Base-by-base conservation (phyloP, 2,888 invertebrate genomes). In the Diaprepes abbreviatus region DNA sequence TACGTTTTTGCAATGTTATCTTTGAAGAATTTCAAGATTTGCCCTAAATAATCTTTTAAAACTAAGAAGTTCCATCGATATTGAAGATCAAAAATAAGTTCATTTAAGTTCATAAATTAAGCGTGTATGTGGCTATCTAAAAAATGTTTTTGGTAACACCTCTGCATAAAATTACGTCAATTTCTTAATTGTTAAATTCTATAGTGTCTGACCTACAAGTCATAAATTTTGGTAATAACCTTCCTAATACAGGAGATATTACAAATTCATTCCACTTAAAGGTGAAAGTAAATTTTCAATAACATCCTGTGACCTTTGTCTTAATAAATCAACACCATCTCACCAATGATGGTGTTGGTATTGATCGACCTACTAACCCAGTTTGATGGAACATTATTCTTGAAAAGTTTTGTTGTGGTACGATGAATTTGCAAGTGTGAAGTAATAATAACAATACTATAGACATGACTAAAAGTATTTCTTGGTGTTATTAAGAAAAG, bases 261-360 rank as follows among this genome's bases (percentile, higher is more conserved):
- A 16, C 28, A 28, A 31, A 50, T 28, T 14, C 28, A 24, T 1
- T 58, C 24, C 43, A 43, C 9, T 17, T 40, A 38, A 14, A 36
- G 40, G 58, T 43, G 58, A 58, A 58, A 58, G 58, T 58, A 40
- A 40, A 40, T 58, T 58, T 58, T 58, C 38, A 58, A 58, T 58
- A 43, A 9, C 58, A 43, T 28, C 3, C n/a, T 40, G 14, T 43
- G 38, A 58, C 58, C 58, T 58, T 58, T 58, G 24, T 40, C 43
- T 58, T 58, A 40, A 58, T 58, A 31, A 58, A 40, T 40, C 58
- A 58, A 40, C 58, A 24, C 31, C 43, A 24, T 40, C 40, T 28
- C 14, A 28, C 28, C 28, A 12, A 16, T 58, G 58, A 58, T 43
- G 58, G 24, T 40, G 14, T 14, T 12, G 24, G 21, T 57, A 58